A percentile compares a stretch with the other conserved stretches of the same genome.
These are phyloP conservation scores for Cyclopterus lumpus DNA, from an alignment of 2,797 vertebrate species.

Conservation along the genomic window DNA sequence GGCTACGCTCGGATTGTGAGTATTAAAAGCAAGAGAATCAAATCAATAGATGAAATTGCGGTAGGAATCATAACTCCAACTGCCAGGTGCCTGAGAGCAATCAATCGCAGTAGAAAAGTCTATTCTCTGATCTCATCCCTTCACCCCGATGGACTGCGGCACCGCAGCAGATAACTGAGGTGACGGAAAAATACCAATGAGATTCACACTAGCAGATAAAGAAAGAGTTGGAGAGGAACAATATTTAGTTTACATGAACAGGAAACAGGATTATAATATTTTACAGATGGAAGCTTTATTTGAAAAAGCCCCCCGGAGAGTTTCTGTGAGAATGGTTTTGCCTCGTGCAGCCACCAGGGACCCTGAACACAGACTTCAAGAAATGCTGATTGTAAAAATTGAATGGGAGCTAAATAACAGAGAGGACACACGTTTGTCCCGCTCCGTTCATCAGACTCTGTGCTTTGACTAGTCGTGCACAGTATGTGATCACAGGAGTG, in stretches of 20 bases:
- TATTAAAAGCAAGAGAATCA: slow-evolving; percentile 59
- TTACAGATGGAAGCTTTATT: slow-evolving; percentile 37
- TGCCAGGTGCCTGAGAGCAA: slow-evolving; percentile 48
- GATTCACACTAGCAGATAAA: slow-evolving; percentile 44
- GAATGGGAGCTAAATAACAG: background rate
- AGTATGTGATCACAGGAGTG: slow-evolving; percentile 24
- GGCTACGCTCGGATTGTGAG: slow-evolving; percentile 19
- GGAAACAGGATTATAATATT: slow-evolving; percentile 29
- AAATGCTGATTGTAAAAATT: slow-evolving; percentile 21
- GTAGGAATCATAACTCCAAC: slow-evolving; percentile 44
- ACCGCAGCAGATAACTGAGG: slow-evolving; percentile 22
- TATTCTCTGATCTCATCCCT: slow-evolving; percentile 43
- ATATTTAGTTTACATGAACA: slow-evolving; percentile 37
- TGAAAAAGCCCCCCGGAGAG: slow-evolving; percentile 26
- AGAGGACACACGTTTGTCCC: slow-evolving; percentile 3
- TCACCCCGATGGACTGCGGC: slow-evolving; percentile 35
- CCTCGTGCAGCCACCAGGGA: background rate
- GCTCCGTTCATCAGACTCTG: slow-evolving; percentile 15
- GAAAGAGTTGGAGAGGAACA: slow-evolving; percentile 21
- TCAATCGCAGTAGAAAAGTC: slow-evolving; percentile 50
- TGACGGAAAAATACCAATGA: slow-evolving; percentile 25
- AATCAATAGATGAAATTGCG: slow-evolving; percentile 61
- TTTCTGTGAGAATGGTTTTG: slow-evolving; percentile 20
- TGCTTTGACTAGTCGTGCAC: slow-evolving; percentile 32
- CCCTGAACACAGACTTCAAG: slow-evolving; percentile 13